Conservation (phyloP, 2,797 vertebrate genomes). For the Nyctibius grandis region DNA sequence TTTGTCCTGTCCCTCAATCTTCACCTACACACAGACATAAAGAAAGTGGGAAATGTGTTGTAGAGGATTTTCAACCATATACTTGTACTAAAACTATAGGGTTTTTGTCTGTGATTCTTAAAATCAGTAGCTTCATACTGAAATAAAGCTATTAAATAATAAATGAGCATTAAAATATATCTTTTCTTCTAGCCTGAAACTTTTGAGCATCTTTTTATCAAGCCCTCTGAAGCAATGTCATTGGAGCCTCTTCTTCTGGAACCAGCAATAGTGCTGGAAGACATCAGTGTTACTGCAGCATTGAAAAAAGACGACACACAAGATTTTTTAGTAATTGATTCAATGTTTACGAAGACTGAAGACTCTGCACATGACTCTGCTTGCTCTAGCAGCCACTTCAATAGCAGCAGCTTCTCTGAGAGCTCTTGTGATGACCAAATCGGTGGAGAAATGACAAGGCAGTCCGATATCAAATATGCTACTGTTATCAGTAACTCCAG, state of each 20-base stretch:
- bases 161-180: slow-evolving; percentile 53
- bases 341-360: background rate
- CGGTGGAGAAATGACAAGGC: slow-evolving; percentile 44
- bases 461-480: slow-evolving; percentile 80
- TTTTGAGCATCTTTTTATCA: slow-evolving; percentile 84
- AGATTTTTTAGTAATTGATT: background rate
- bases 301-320: slow-evolving; percentile 46
- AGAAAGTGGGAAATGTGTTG: background rate
- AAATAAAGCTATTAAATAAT: background rate
- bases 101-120: background rate
- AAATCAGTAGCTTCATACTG: background rate
- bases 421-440: background rate
- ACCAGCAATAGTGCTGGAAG: slow-evolving; percentile 83
- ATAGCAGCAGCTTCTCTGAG: slow-evolving; percentile 31
- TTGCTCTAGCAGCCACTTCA: slow-evolving; percentile 34
- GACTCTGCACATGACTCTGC: slow-evolving; percentile 30
- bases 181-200: slow-evolving; percentile 82
- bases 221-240: slow-evolving; percentile 72
- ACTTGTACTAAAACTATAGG: background rate
- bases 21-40: background rate
- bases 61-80: background rate
- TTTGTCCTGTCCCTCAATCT: background rate
- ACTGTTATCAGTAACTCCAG: slow-evolving; percentile 67
- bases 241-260: slow-evolving; percentile 84
- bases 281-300: slow-evolving; percentile 76